Evolutionary conservation across 1,140 invertebrate genomes (phyloP).

Genomic region (Apis florea): DNA sequence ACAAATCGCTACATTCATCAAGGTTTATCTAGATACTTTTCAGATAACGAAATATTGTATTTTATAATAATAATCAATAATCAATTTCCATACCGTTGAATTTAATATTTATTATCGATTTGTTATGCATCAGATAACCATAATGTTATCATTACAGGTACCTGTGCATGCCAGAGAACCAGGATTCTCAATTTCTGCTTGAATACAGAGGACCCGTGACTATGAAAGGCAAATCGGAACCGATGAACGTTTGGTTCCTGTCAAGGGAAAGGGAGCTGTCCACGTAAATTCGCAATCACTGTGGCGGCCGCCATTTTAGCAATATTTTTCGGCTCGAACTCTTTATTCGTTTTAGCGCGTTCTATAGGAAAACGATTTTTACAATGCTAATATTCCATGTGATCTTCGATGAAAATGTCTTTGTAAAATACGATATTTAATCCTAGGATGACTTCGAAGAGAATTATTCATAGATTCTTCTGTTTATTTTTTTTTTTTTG

Average conservation of each 20-base stretch:
- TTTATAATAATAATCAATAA: too few species aligned
- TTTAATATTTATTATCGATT: too few species aligned
- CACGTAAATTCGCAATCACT: conserved; percentile 60
- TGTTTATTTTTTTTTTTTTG: too few species aligned
- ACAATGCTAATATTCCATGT: background rate
- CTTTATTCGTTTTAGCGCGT: background rate
- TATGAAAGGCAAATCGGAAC: conserved; percentile 97
- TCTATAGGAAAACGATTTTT: conserved; percentile 15
- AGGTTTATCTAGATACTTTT: too few species aligned
- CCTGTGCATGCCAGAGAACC: conserved; percentile 90
- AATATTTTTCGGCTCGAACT: conserved; percentile 62
- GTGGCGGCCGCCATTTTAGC: conserved; percentile 61
- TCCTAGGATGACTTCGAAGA: background rate
- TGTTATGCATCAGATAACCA: too few species aligned
- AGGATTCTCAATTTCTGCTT: conserved; percentile 92
- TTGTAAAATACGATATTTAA: background rate
- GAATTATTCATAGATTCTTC: too few species aligned
- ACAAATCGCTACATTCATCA: too few species aligned
- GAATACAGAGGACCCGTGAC: conserved; percentile 92
- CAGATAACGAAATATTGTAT: background rate
- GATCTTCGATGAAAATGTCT: background rate
- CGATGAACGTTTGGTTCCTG: conserved; percentile 97
- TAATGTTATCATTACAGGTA: conserved; percentile 83
- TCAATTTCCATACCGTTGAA: too few species aligned
- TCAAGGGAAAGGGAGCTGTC: conserved; percentile 81